These are phyloP conservation scores for Drosophila jambulina DNA, from an alignment of 1,140 invertebrate species.

Conservation along the genomic window DNA sequence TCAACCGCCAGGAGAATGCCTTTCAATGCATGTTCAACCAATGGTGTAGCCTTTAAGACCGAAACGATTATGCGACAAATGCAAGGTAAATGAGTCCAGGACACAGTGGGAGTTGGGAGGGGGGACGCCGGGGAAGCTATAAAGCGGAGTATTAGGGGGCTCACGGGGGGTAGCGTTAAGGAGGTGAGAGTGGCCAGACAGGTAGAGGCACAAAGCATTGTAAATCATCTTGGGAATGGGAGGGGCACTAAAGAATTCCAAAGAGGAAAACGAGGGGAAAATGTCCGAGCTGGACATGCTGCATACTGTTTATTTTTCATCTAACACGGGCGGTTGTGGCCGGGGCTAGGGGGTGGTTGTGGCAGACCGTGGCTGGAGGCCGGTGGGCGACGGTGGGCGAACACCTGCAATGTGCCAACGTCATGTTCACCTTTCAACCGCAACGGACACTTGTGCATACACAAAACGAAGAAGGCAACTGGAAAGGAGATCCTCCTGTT, in stretches of 20 bases:
- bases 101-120: neutral
- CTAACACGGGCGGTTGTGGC: conserved; percentile 53
- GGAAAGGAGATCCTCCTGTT: conserved; percentile 33
- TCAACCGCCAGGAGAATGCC: conserved; percentile 33
- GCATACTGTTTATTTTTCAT: conserved; percentile 82
- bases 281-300: conserved; percentile 44
- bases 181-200: conserved; percentile 31
- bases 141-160: neutral
- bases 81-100: conserved; percentile 62
- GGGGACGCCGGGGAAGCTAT: conserved; percentile 2
- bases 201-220: conserved; percentile 50
- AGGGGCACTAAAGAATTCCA: conserved; percentile 45
- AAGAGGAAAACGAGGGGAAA: conserved; percentile 16
- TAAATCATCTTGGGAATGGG: conserved; percentile 72
- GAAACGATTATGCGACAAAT: conserved; percentile 77
- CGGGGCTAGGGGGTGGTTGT: neutral
- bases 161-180: neutral
- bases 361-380: neutral
- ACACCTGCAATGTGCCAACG: conserved; percentile 53
- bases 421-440: conserved; percentile 77
- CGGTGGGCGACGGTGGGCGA: conserved; percentile 7
- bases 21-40: conserved; percentile 64
- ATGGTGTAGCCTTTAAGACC: conserved; percentile 57
- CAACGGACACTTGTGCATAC: conserved; percentile 78
- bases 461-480: conserved; percentile 52